Evolutionary conservation across 2,113 vertebrate species (phyloP).

Genomic region (Petrocephalus microphthalmus): DNA sequence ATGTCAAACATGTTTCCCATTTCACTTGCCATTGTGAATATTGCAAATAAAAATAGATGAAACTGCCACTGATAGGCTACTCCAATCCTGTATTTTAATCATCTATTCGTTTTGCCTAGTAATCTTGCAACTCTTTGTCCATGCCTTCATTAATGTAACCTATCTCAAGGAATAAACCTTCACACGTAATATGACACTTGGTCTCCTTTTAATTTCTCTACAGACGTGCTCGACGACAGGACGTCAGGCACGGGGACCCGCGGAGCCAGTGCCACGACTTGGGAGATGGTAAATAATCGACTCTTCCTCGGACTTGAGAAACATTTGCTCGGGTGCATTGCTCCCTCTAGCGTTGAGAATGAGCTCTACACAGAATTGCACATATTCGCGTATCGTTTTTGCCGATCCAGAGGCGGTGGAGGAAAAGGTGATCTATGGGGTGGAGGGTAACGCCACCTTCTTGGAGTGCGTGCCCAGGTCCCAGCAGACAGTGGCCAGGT

Average conservation of each 20-base stretch:
- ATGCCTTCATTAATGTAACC: neutral
- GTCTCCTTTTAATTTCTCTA: neutral
- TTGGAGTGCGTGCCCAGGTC: conserved; percentile 66
- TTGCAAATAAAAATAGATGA: neutral
- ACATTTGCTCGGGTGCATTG: neutral
- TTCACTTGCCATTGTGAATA: neutral
- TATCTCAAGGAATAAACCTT: neutral
- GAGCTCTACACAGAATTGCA: too few relatives aligned
- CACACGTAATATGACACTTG: neutral
- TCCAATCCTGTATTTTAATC: neutral
- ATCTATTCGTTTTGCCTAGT: neutral
- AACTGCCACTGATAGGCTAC: neutral
- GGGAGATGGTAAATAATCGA: conserved; percentile 57
- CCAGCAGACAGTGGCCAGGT: conserved; percentile 54
- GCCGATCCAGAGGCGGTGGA: conserved; percentile 37
- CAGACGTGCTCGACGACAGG: conserved; percentile 69
- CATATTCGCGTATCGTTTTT: neutral
- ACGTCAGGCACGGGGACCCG: conserved; percentile 62
- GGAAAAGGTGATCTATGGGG: conserved; percentile 63
- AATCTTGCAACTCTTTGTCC: neutral
- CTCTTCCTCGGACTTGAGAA: neutral
- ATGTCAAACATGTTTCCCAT: neutral
- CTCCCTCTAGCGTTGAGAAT: conserved; percentile 16
- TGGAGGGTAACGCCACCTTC: conserved; percentile 75
- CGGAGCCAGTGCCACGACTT: conserved; percentile 68